phyloP scores from a whole-genome alignment of 2,113 vertebrate genomes.

The Cairina moschata region DNA sequence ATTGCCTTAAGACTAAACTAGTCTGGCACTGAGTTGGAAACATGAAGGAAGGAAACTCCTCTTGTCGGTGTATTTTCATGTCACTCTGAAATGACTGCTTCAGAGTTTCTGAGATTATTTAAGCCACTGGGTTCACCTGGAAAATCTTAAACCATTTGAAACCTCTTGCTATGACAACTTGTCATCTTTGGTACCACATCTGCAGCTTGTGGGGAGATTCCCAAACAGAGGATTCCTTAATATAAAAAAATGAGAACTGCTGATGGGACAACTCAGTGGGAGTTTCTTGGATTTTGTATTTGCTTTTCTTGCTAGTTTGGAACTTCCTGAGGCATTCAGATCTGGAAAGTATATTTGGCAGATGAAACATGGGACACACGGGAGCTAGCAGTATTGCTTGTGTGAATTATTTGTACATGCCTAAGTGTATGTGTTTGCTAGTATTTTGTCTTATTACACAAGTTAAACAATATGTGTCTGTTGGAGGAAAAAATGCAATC shows the following conservation, averaged over 20 bases:
- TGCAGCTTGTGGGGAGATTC: background rate
- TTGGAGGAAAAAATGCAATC: background rate
- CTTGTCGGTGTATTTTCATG: background rate
- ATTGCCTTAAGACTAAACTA: background rate
- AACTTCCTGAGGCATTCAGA: background rate
- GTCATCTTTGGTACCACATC: background rate
- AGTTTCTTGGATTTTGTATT: background rate
- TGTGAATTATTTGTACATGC: background rate
- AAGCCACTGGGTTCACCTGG: background rate
- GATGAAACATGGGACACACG: background rate
- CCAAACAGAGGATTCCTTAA: background rate
- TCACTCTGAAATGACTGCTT: background rate
- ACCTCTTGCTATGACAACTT: background rate
- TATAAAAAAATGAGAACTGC: background rate
- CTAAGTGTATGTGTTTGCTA: background rate
- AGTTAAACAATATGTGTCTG: background rate
- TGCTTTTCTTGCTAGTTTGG: conserved; percentile 1
- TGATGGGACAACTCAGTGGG: background rate
- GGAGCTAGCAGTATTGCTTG: background rate
- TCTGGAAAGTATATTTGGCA: background rate
- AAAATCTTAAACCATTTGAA: background rate
- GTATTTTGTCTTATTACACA: background rate
- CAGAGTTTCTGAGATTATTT: background rate
- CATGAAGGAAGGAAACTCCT: background rate
- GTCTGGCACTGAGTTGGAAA: background rate